phyloP scores from a whole-genome alignment of 2,797 vertebrate genomes.

The Thalassophryne amazonica region DNA sequence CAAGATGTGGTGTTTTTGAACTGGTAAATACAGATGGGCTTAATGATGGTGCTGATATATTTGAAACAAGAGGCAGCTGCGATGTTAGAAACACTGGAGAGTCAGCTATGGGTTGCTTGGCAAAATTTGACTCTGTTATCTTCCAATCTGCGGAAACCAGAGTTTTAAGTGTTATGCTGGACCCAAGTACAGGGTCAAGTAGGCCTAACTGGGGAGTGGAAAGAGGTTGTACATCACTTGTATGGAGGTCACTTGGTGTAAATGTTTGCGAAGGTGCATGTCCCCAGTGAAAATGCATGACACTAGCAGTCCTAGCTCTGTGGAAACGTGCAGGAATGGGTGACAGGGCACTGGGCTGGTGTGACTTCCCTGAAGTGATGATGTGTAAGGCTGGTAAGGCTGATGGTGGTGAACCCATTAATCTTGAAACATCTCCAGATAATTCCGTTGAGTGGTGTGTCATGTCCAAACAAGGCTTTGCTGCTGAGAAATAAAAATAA shows the following conservation, averaged over 20 bases:
- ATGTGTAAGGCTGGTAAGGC: constrained; percentile 54
- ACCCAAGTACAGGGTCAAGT: constrained; percentile 18
- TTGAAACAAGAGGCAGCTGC: constrained; percentile 29
- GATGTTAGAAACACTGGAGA: constrained; percentile 14
- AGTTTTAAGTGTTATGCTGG: constrained; percentile 19
- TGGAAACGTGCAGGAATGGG: constrained; percentile 35
- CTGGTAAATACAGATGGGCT: constrained; percentile 8
- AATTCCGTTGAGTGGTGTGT: constrained; percentile 29
- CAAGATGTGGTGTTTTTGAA: constrained; percentile 17
- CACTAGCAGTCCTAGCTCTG: constrained; percentile 25
- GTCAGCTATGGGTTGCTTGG: constrained; percentile 22
- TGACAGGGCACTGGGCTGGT: constrained; percentile 39
- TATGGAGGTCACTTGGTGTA: constrained; percentile 16
- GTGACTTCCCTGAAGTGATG: constrained; percentile 44
- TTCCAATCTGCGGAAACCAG: constrained; percentile 35
- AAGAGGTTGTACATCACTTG: constrained; percentile 29
- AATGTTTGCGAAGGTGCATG: constrained; percentile 21
- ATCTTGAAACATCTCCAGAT: constrained; percentile 36
- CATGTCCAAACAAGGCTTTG: constrained; percentile 44
- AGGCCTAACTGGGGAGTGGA: constrained; percentile 34
- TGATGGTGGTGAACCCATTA: constrained; percentile 45
- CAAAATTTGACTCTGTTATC: constrained; percentile 26
- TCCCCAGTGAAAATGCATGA: constrained; percentile 8
- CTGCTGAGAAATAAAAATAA: constrained; percentile 42
- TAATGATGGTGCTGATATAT: constrained; percentile 18